Conservation (phyloP, 2,888 invertebrate species). For the Neoascia interrupta region DNA sequence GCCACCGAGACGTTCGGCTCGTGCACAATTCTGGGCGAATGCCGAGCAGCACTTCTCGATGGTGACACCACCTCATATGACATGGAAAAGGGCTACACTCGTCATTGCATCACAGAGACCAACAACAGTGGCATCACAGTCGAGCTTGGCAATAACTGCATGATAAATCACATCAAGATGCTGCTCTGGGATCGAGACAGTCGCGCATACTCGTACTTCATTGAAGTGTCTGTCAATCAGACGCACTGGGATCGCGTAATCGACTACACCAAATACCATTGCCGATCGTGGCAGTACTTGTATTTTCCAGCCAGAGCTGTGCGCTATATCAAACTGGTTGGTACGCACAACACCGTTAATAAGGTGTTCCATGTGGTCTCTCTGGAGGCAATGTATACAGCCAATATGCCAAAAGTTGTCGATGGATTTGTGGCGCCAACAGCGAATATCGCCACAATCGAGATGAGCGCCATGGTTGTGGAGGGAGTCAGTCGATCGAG, state of each 20-base stretch:
- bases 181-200: slow-evolving; percentile 96
- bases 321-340: slow-evolving; percentile 89
- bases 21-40: slow-evolving; percentile 93
- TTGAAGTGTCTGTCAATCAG: slow-evolving; percentile 95
- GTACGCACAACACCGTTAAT: slow-evolving; percentile 97
- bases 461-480: slow-evolving; percentile 94
- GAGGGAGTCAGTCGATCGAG: slow-evolving; percentile 97
- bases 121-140: slow-evolving; percentile 91
- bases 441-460: slow-evolving; percentile 95
- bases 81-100: slow-evolving; percentile 95
- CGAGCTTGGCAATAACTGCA: slow-evolving; percentile 89
- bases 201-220: slow-evolving; percentile 81
- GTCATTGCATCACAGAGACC: slow-evolving; percentile 91
- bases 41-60: slow-evolving; percentile 92
- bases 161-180: slow-evolving; percentile 95
- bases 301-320: slow-evolving; percentile 95
- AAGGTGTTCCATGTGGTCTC: slow-evolving; percentile 96
- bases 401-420: slow-evolving; percentile 86
- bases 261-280: slow-evolving; percentile 94
- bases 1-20: slow-evolving; percentile 90
- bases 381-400: slow-evolving; percentile 93
- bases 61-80: slow-evolving; percentile 93
- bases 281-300: slow-evolving; percentile 97
- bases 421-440: slow-evolving; percentile 90
- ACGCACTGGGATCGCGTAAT: slow-evolving; percentile 96